Evolutionary conservation across 2,888 invertebrate species (phyloP).

Genomic region (Drosophila lutescens): DNA sequence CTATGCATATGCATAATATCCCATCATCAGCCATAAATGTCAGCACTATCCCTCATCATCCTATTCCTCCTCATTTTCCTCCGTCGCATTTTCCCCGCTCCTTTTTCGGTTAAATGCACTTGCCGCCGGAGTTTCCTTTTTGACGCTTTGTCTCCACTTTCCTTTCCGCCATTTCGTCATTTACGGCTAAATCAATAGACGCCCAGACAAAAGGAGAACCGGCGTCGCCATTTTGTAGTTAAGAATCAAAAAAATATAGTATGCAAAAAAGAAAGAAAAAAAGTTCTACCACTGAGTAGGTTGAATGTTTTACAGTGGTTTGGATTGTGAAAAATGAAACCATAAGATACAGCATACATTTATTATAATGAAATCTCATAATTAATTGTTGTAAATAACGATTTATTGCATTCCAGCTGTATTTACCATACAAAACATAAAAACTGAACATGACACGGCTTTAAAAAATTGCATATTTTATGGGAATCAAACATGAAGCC

Average conservation of each 20-base stretch:
- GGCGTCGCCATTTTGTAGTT: constrained; percentile 45
- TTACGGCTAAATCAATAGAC: constrained; percentile 67
- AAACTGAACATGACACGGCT: neutral
- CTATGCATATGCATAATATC: neutral
- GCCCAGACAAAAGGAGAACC: constrained; percentile 40
- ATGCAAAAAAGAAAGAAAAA: neutral
- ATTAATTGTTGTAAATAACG: constrained; percentile 4
- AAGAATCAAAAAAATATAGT: constrained; percentile 4
- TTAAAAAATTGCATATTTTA: constrained; percentile 11
- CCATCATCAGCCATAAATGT: constrained; percentile 42
- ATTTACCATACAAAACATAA: no score
- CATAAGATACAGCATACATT: no score
- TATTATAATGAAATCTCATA: neutral
- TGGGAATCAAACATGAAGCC: constrained; percentile 5
- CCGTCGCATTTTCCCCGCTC: constrained; percentile 26
- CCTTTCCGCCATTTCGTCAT: constrained; percentile 23
- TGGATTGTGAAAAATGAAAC: neutral
- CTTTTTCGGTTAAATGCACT: constrained; percentile 69
- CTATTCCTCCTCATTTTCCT: constrained; percentile 38
- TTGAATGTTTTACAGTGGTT: constrained; percentile 18
- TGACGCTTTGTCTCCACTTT: constrained; percentile 31
- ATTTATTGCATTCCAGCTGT: constrained; percentile 6
- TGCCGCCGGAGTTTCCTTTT: constrained; percentile 30
- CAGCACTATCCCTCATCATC: constrained; percentile 17
- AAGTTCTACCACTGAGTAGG: constrained; percentile 3